Base-by-base conservation (phyloP, 2,888 invertebrate species). In the Heteromyza rotundicornis region DNA sequence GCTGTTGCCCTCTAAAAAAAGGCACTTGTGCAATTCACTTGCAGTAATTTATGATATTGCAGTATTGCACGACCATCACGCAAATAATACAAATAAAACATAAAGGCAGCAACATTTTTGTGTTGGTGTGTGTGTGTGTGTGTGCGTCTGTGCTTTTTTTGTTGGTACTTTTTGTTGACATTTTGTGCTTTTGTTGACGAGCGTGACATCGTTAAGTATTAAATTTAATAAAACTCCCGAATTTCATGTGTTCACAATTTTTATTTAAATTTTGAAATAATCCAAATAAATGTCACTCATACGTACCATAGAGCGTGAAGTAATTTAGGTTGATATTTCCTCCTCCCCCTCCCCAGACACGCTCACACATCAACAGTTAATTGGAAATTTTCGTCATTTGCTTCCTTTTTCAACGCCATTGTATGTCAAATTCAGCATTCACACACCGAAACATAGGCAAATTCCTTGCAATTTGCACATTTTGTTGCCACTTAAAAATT, bases 11-110 rank as follows among this genome's bases (percentile, higher is more conserved):
- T n/a, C 40, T 3, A 19, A 47, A 47, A 47, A 47, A 47, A 47
- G 47, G 47, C 47, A 47, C 47, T 47, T 20, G 47, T 47, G 47
- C 20, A 47, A 47, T 47, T 47, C 47, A 19, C 47, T 19, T 47
- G 47, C 47, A 3, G 20, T 47, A 47, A 47, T 47, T 47, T 47
- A 47, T 47, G 47, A 8, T 17, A 47, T 47, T 47, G 47, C 47
- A 19, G 47, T 47, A 19, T 47, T 47, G 47, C 47, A 17, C 7
- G 17, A n/a, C n/a, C n/a, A n/a, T n/a, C n/a, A n/a, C 5, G 20
- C 47, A 47, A 47, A 47, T 20, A 47, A 3, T 19, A 17, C 5
- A 7, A 40, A 40, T n/a, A 40, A 40, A 40, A n/a, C 14, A 40
- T 3, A 40, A 40, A 40, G 14, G 3, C 40, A n/a, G 40, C 40